phyloP scores from a whole-genome alignment of 2,113 vertebrate genomes.

The Sinocyclocheilus anophthalmus region DNA sequence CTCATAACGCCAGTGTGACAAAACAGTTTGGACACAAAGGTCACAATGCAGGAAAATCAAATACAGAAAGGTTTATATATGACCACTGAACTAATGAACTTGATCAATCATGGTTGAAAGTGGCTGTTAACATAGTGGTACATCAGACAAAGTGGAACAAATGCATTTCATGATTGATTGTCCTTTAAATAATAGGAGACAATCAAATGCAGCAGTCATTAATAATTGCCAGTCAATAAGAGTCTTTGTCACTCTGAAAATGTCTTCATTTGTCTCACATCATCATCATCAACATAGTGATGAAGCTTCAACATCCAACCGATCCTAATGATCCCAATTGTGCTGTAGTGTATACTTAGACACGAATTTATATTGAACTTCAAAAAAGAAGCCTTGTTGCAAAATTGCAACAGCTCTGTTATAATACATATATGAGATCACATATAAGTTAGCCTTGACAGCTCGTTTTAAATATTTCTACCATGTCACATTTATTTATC shows the following conservation, averaged over 20 bases:
- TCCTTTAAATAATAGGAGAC: slow-evolving; percentile 7
- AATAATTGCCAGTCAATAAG: not conserved
- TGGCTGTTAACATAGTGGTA: not conserved
- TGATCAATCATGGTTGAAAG: not conserved
- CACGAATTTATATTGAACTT: not conserved
- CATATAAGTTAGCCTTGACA: not conserved
- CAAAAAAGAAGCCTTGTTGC: not conserved
- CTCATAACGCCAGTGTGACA: not conserved
- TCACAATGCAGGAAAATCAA: slow-evolving; percentile 9
- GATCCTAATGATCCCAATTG: not conserved
- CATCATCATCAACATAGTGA: not conserved
- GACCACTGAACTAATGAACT: not conserved
- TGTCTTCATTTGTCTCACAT: not conserved
- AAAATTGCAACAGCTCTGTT: not conserved
- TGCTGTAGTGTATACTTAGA: not conserved
- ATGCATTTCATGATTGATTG: slow-evolving; percentile 3
- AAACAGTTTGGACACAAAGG: slow-evolving; percentile 18
- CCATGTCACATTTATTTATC: not conserved
- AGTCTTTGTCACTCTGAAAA: not conserved
- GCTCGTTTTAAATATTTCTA: not conserved
- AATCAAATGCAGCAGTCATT: slow-evolving; percentile 14
- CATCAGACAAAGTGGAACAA: slow-evolving; percentile 12
- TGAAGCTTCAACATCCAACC: not conserved
- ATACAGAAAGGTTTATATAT: not conserved
- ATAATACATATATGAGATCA: not conserved